Evolutionary conservation across 2,888 invertebrate genomes (phyloP), one percentile per base, ranked within the genome.

Genomic region (Drosophila macrothrix): DNA sequence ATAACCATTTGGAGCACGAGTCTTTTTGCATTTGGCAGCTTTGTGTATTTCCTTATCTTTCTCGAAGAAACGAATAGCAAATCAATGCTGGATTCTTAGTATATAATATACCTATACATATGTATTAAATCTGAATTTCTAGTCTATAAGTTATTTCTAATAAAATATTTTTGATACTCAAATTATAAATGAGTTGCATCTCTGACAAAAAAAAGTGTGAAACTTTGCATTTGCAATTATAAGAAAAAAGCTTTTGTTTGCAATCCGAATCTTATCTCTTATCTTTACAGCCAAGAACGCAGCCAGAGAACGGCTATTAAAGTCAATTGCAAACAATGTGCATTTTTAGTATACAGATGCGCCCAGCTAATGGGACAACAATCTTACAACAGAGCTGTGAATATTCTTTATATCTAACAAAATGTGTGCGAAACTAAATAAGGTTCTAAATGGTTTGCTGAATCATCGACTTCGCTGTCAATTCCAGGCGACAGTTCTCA

Each of bases 11-110:
- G 87, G 85, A 64, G 84, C n/a, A 86, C 82, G 33, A 84, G 88
- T 7, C 49, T 46, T 0, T 71, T 83, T 31, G 79, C 87, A 28
- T 65, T 83, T 14, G 19, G 71, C 6, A 85, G 89, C 9, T 84
- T 90, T 7, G 9, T 91, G 5, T 91, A 89, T 59, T 78, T 91
- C 33, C 33, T 74, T 6, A 35, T 84, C 19, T 88, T 75, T 50
- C 65, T 92, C 14, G 81, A 84, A 25, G 92, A 92, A 71, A 92
- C 92, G 0, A 92, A 90, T 37, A 90, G 91, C 19, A 92, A 89
- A 78, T 82, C 83, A 4, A 56, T 92, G 59, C 70, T 85, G 54
- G 83, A 74, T 54, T 29, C 62, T 46, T 85, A 73, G 52, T 29
- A 29, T 10, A 3, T 22, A 41, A 37, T 16, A 37, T 35, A 22